These are phyloP conservation scores for Rhizoglyphus robini DNA, from an alignment of 1,140 invertebrate species.

Conservation along the genomic window DNA sequence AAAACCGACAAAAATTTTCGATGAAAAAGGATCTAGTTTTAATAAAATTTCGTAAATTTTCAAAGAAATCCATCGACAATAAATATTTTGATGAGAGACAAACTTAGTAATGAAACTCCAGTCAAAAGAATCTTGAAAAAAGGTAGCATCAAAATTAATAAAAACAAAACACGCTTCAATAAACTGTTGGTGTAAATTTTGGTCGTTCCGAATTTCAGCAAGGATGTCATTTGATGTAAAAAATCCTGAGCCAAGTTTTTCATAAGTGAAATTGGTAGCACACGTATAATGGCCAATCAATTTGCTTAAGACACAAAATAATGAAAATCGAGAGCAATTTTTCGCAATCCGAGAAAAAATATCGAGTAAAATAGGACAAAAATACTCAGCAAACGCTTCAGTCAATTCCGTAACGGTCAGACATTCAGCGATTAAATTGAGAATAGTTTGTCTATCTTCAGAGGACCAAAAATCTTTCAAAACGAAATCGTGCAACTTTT, in stretches of 20 bases:
- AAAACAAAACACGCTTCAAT: neutral
- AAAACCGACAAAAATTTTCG: neutral
- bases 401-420: neutral
- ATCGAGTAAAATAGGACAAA: conserved; percentile 10
- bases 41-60: conserved; percentile 18
- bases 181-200: neutral
- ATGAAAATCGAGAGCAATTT: neutral
- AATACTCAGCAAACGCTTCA: neutral
- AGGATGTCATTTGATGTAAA: neutral
- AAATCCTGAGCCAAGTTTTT: conserved; percentile 2
- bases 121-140: conserved; percentile 8
- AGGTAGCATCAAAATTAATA: conserved; percentile 10
- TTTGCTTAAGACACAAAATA: conserved; percentile 19
- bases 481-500: neutral
- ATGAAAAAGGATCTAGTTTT: neutral
- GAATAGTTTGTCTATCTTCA: neutral
- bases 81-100: neutral
- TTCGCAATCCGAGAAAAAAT: neutral
- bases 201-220: neutral
- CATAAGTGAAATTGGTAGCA: conserved; percentile 18
- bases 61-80: conserved; percentile 1
- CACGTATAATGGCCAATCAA: conserved; percentile 12
- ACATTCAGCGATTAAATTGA: neutral
- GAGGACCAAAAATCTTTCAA: neutral
- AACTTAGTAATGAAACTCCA: conserved; percentile 9